Percentiles rank a stretch among this genome's conserved stretches.
phyloP scores from a whole-genome alignment of 1,140 invertebrate genomes.

The Pseudachorutes palmiensis region DNA sequence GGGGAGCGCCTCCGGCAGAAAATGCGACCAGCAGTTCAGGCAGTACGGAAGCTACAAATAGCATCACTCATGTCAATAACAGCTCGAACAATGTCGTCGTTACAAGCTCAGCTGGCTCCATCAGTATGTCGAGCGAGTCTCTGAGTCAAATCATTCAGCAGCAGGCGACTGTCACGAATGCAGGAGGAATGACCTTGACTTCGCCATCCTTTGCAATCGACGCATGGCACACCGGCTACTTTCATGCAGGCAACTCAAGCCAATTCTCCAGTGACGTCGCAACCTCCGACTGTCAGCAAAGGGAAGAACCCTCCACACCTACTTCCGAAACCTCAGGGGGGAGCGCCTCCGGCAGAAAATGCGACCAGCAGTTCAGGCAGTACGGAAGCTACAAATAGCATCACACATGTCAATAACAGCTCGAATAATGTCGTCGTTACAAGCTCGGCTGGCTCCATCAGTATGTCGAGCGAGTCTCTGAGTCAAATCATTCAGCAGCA shows the following conservation, averaged over 20 bases:
- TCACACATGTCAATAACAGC: not conserved
- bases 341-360: not conserved
- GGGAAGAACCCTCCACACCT: slow-evolving; percentile 32
- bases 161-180: slow-evolving; percentile 10
- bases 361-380: not conserved
- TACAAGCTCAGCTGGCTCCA: not conserved
- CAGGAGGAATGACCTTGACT: slow-evolving; percentile 4
- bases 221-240: slow-evolving; percentile 25
- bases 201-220: slow-evolving; percentile 15
- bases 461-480: slow-evolving; percentile 4
- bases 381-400: not conserved
- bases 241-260: not conserved
- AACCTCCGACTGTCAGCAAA: slow-evolving; percentile 9
- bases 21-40: not conserved
- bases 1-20: not conserved
- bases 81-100: not conserved
- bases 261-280: not conserved
- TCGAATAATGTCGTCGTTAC: not conserved
- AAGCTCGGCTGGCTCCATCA: slow-evolving; percentile 7
- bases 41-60: not conserved
- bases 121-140: not conserved
- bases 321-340: slow-evolving; percentile 30
- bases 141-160: slow-evolving; percentile 6
- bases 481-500: slow-evolving; percentile 27
- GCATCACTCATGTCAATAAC: not conserved